Evolutionary conservation across 2,888 invertebrate species (phyloP).

Genomic region (Erebia palarica): DNA sequence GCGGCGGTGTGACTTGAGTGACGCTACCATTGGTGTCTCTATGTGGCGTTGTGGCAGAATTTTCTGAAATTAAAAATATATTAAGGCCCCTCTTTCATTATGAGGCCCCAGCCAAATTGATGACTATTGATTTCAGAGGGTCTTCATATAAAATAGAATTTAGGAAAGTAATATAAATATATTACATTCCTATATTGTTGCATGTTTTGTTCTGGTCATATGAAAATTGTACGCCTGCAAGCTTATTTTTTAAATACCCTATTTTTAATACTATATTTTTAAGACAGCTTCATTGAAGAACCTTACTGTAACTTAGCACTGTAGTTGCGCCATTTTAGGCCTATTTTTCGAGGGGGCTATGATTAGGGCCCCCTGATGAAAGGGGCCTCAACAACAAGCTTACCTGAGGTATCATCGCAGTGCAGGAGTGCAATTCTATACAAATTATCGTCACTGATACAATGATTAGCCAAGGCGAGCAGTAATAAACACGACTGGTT

Average conservation of each 20-base stretch:
- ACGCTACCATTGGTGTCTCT: conserved; percentile 51
- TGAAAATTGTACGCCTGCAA: too few relatives aligned
- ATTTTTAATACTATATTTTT: too few relatives aligned
- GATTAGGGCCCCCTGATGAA: conserved; percentile 85
- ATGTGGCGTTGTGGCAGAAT: conserved; percentile 60
- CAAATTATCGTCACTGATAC: conserved; percentile 89
- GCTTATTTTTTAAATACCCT: too few relatives aligned
- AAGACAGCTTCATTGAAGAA: too few relatives aligned
- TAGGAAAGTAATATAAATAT: too few relatives aligned
- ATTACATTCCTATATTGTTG: too few relatives aligned
- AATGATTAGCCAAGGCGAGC: conserved; percentile 95
- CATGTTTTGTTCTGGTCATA: too few relatives aligned
- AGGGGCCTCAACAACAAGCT: conserved; percentile 50
- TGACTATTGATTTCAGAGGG: too few relatives aligned
- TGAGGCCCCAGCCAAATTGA: not conserved
- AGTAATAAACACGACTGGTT: conserved; percentile 95
- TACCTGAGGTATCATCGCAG: conserved; percentile 91
- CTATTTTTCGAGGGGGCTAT: not conserved
- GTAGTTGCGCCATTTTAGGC: not conserved
- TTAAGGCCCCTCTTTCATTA: not conserved
- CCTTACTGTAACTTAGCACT: too few relatives aligned
- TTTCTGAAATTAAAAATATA: not conserved
- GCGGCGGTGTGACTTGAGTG: conserved; percentile 61
- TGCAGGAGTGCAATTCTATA: conserved; percentile 93
- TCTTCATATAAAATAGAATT: too few relatives aligned